phyloP scores from a whole-genome alignment of 1,140 invertebrate species.

The Hylaeus volcanicus region DNA sequence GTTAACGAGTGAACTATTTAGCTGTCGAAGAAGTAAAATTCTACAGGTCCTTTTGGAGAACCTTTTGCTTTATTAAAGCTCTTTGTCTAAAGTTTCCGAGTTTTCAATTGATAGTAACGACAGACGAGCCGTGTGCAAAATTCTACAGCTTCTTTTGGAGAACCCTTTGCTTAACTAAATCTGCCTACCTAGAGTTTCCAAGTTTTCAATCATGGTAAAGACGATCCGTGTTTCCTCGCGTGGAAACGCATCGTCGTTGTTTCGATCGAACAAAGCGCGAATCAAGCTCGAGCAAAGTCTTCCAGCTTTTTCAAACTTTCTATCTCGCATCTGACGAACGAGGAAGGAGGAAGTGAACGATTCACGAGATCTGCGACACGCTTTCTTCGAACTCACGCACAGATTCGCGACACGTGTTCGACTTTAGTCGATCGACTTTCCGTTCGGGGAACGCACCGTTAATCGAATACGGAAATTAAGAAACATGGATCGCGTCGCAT shows the following conservation, averaged over 20 bases:
- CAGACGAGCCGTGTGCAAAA: no score
- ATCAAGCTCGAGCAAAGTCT: neutral
- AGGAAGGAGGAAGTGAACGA: neutral
- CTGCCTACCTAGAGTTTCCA: no score
- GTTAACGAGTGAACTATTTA: no score
- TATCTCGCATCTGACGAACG: neutral
- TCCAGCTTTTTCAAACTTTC: neutral
- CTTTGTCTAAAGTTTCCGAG: no score
- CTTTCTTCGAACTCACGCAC: neutral
- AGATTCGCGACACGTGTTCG: neutral
- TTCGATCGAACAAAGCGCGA: neutral
- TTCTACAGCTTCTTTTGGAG: no score
- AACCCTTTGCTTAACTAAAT: no score
- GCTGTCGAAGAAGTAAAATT: no score
- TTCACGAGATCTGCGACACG: neutral
- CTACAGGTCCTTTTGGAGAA: no score
- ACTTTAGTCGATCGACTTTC: neutral
- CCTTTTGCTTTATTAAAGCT: no score
- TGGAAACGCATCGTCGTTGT: neutral
- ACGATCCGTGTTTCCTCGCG: neutral
- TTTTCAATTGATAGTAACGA: no score
- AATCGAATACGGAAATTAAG: conserved; percentile 6
- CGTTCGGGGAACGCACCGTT: neutral
- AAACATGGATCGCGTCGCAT: neutral
- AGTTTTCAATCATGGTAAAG: no score